A percentile compares a stretch with the other conserved stretches of the same genome.
Conservation (phyloP, 2,113 vertebrate species). For the Caretta caretta region DNA sequence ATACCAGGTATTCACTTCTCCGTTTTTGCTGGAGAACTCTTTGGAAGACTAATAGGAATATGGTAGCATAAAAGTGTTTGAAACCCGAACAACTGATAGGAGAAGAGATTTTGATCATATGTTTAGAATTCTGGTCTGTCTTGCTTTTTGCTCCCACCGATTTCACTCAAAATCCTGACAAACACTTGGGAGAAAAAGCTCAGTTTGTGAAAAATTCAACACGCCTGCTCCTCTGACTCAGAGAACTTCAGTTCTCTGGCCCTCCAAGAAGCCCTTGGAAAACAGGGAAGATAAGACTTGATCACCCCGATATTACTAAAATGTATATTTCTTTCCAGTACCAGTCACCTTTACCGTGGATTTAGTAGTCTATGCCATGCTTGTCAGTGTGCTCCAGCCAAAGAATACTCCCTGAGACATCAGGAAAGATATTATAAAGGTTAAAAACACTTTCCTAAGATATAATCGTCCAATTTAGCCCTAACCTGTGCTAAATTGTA, state of each 20-base stretch:
- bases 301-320: neutral
- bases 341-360: rapidly evolving
- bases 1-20: neutral
- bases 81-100: neutral
- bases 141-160: neutral
- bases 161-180: neutral
- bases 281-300: rapidly evolving
- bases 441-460: rapidly evolving
- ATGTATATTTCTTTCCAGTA: neutral
- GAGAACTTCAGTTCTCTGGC: neutral
- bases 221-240: rapidly evolving
- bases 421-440: neutral
- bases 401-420: rapidly evolving
- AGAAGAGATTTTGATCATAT: neutral
- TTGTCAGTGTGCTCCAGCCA: neutral
- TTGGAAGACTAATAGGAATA: neutral
- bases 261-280: neutral
- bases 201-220: neutral
- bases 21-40: neutral
- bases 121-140: neutral
- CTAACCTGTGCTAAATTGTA: rapidly evolving
- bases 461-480: rapidly evolving
- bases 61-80: neutral
- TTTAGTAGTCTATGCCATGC: rapidly evolving
- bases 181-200: neutral